These are phyloP conservation scores for Lateolabrax maculatus DNA, from an alignment of 2,797 vertebrate genomes.

Conservation along the genomic window DNA sequence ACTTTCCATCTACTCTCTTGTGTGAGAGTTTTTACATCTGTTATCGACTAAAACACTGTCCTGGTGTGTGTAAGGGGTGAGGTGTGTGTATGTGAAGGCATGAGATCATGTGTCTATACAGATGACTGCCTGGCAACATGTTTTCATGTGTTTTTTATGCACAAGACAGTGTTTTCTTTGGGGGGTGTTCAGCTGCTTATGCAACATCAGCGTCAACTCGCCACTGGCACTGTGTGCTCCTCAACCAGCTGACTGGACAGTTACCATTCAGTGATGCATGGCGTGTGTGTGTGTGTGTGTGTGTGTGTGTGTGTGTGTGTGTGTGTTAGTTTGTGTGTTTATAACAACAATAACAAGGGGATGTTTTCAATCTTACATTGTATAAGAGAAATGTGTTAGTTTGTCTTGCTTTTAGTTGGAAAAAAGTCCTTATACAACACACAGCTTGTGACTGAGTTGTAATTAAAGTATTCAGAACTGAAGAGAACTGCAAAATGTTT, in stretches of 20 bases:
- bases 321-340: conserved; percentile 1
- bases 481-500: not conserved
- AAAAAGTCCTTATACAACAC: not conserved
- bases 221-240: conserved; percentile 40
- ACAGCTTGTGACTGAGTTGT: not conserved
- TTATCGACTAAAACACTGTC: not conserved
- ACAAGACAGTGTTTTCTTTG: conserved; percentile 40
- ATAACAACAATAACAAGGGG: not conserved
- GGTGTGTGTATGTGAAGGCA: not conserved
- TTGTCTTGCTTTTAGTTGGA: not conserved
- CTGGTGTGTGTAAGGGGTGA: not conserved
- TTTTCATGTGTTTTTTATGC: not conserved
- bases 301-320: conserved; percentile 9
- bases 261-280: conserved; percentile 31
- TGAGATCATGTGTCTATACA: not conserved
- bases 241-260: conserved; percentile 51
- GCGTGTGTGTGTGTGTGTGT: conserved; percentile 5
- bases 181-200: conserved; percentile 52
- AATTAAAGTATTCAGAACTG: no score
- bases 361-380: conserved; percentile 4
- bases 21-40: no score
- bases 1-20: not conserved
- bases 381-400: not conserved
- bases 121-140: not conserved
- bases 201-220: conserved; percentile 52